A percentile compares a stretch with the other conserved stretches of the same genome.
Conservation (phyloP, 2,113 vertebrate genomes). For the Heterocephalus glaber region DNA sequence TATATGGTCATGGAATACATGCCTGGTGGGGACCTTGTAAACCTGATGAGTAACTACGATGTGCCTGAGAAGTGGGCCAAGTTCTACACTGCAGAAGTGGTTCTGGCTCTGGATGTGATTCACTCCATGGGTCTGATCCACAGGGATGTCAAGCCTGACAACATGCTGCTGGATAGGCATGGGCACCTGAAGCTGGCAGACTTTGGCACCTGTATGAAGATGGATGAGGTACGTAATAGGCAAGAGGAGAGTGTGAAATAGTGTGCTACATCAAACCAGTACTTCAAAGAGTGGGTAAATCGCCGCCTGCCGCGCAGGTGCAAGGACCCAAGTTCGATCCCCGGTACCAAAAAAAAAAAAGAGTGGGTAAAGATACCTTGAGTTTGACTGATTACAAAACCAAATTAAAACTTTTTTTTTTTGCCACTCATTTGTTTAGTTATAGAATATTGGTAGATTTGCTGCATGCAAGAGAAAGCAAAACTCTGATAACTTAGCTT, state of each 20-base stretch:
- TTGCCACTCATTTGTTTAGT: background rate
- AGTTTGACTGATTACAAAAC: slow-evolving; percentile 14
- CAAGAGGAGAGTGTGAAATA: background rate
- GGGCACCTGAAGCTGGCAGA: slow-evolving; percentile 98
- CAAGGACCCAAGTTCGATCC: too few species aligned
- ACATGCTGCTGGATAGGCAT: slow-evolving; percentile 96
- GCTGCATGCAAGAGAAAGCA: slow-evolving; percentile 12
- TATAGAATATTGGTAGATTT: background rate
- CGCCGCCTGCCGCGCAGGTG: too few species aligned
- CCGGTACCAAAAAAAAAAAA: too few species aligned
- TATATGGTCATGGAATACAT: slow-evolving; percentile 99
- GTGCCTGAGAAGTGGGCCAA: slow-evolving; percentile 99
- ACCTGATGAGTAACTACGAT: slow-evolving; percentile 99
- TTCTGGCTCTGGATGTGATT: slow-evolving; percentile 98
- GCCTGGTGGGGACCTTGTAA: slow-evolving; percentile 99
- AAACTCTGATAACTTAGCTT: background rate
- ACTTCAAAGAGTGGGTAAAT: background rate
- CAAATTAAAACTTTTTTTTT: background rate
- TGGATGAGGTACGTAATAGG: slow-evolving; percentile 95
- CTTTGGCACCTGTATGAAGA: slow-evolving; percentile 99
- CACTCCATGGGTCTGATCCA: slow-evolving; percentile 99
- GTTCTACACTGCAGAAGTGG: slow-evolving; percentile 98
- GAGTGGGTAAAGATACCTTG: slow-evolving; percentile 8
- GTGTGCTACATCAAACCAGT: background rate
- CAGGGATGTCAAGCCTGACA: slow-evolving; percentile 98